Conservation (phyloP, 2,888 invertebrate species). For the Axea sp. region DNA sequence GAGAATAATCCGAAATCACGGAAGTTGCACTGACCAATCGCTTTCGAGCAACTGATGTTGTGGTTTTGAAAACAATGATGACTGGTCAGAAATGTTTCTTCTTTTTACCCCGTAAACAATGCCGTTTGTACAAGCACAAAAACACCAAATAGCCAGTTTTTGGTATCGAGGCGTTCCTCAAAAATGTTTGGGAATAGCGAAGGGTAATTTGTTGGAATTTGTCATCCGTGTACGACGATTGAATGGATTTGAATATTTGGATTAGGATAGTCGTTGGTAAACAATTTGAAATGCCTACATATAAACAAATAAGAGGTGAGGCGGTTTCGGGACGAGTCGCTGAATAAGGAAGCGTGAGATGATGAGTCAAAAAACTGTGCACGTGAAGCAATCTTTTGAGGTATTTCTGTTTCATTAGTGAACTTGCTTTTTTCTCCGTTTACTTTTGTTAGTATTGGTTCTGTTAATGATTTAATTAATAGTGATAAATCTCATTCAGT, state of each 20-base stretch:
- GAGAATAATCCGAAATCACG: conserved; percentile 24
- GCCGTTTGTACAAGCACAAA: conserved; percentile 23
- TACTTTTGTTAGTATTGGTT: no score
- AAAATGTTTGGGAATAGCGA: conserved; percentile 5
- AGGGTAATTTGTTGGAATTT: conserved; percentile 12
- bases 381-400: no score
- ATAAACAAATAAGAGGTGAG: no score
- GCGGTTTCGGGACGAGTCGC: no score
- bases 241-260: background rate
- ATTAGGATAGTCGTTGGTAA: background rate
- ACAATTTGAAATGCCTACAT: background rate
- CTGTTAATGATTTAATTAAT: no score
- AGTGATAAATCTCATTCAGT: no score
- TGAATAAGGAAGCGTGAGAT: no score
- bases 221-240: background rate
- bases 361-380: no score
- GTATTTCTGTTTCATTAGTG: no score
- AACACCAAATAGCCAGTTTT: conserved; percentile 28
- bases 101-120: conserved; percentile 15
- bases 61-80: conserved; percentile 35
- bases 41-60: conserved; percentile 6
- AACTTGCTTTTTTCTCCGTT: no score
- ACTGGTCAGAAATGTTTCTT: conserved; percentile 4
- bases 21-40: conserved; percentile 30
- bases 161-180: background rate